Evolutionary conservation across 92 coral and sea anemone genomes (phyloP), one percentile per base, ranked within the genome.

Genomic region (Umimayanthus chanpuru): DNA sequence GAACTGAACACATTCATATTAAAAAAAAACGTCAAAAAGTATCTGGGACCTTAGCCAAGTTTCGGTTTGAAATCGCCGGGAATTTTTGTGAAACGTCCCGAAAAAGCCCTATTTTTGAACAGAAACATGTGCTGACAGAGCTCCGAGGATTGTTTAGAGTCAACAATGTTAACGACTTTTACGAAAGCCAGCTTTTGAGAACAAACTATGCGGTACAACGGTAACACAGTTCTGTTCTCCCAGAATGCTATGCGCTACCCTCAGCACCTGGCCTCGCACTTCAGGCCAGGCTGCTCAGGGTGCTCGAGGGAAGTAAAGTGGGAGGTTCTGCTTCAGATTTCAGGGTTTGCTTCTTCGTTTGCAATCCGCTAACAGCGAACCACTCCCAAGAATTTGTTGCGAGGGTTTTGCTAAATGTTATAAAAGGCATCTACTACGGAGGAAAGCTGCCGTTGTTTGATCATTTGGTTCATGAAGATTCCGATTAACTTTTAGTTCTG

Each of bases 291-390:
- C 40, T 43, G 50, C 87, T 28, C 36, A 44, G 28, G 64, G 73
- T 28, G 65, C 66, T 83, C 61, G 23, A 83, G 77, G 40, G 76
- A 39, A 83, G 49, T 89, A 4, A 89, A 88, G 90, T 89, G 94
- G 94, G 94, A 92, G 94, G 94, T 79, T 75, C 94, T 66, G 73
- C 61, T 1, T 73, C 72, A 74, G 76, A 79, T 92, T 92, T 68
- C 92, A 89, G 92, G 94, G 94, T 81, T 86, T 43, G 85, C 92
- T 85, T 85, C 88, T 89, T 91, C 94, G 94, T 85, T 92, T 92
- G 92, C 92, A 89, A 92, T 89, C 94, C 94, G 86, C 94, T 84
- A 87, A 85, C 90, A 89, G 90, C 89, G 92, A 92, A 92, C 94
- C 94, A 92, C 94, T 92, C 94, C 94, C 94, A 89, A 89, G 89